Conservation (phyloP, 2,888 invertebrate species). For the Ophraella communa region DNA sequence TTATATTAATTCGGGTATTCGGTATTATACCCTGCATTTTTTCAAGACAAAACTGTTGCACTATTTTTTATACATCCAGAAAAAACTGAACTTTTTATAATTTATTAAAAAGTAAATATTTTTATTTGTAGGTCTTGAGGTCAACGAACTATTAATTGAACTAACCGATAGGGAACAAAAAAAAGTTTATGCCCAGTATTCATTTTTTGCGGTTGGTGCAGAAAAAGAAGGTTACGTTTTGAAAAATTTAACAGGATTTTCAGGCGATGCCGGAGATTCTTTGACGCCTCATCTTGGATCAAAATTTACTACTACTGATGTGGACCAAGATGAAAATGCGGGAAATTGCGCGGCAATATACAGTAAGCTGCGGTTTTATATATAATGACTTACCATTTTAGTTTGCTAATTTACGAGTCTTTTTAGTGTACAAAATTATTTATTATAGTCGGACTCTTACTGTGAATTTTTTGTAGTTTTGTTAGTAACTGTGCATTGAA, state of each 20-base stretch:
- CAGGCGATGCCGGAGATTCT: constrained; percentile 69
- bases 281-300: constrained; percentile 73
- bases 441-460: too few relatives aligned
- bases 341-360: not conserved
- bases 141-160: constrained; percentile 56
- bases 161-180: constrained; percentile 67
- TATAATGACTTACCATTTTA: too few relatives aligned
- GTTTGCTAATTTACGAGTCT: too few relatives aligned
- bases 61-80: not conserved
- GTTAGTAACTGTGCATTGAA: too few relatives aligned
- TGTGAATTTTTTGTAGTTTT: too few relatives aligned
- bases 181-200: constrained; percentile 67
- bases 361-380: too few relatives aligned
- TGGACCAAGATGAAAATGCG: constrained; percentile 61
- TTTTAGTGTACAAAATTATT: too few relatives aligned
- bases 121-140: constrained; percentile 35
- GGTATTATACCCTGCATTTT: too few relatives aligned
- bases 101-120: too few relatives aligned
- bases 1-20: too few relatives aligned
- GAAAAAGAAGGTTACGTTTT: constrained; percentile 71
- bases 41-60: not conserved
- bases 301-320: constrained; percentile 73
- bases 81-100: too few relatives aligned
- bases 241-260: constrained; percentile 68
- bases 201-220: constrained; percentile 70